Percentiles rank a stretch among this genome's conserved stretches.
Evolutionary conservation across 2,113 vertebrate species (phyloP).

Genomic region (Callocephalon fimbriatum): DNA sequence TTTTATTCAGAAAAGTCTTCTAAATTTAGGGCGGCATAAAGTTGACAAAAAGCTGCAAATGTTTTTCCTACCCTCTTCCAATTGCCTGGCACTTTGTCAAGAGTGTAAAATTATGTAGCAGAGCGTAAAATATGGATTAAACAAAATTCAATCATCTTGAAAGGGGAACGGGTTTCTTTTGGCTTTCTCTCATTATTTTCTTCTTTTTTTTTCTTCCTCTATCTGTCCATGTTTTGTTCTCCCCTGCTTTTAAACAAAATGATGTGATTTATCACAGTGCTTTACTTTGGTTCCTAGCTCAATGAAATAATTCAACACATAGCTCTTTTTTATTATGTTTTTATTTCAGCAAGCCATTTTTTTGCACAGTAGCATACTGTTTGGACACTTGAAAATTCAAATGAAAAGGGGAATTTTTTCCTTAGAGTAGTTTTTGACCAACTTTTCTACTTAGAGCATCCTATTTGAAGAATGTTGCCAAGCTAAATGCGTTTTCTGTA

Average conservation of each 20-base stretch:
- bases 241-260: constrained; percentile 13
- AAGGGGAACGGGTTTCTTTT: neutral
- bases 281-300: neutral
- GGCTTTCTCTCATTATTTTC: neutral
- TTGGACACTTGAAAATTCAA: neutral
- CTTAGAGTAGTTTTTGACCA: neutral
- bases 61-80: neutral
- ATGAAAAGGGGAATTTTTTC: neutral
- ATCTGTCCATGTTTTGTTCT: neutral
- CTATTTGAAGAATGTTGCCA: neutral
- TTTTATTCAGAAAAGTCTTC: constrained; percentile 3
- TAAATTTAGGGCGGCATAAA: constrained; percentile 33
- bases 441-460: neutral
- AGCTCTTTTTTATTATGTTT: constrained; percentile 36
- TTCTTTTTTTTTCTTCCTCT: neutral
- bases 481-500: neutral
- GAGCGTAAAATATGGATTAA: constrained; percentile 32
- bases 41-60: constrained; percentile 7
- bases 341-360: neutral
- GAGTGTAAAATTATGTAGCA: constrained; percentile 26
- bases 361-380: neutral
- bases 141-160: constrained; percentile 19
- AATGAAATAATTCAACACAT: constrained; percentile 20
- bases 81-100: constrained; percentile 8
- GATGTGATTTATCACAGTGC: neutral